Base-by-base conservation (phyloP, 1,140 invertebrate species). In the Drosophila malerkotliana region DNA sequence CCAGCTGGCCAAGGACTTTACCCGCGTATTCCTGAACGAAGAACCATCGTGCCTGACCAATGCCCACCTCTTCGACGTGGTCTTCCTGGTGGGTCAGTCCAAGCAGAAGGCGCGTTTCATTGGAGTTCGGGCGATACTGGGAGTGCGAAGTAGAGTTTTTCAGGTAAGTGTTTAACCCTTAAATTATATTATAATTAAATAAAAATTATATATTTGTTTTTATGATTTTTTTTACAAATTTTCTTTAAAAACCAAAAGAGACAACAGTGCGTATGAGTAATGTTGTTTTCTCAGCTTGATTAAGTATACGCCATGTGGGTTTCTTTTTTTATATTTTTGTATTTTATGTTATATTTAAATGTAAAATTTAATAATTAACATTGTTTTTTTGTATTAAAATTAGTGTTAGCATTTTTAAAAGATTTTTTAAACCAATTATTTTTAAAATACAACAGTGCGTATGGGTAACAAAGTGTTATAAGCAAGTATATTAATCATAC, bases 1-100 rank as follows among this genome's bases (percentile, higher is more conserved):
- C 91, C 96, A 97, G 91, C 92, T 98, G 51, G 97, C 97, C 1
- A 98, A 97, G 92, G 97, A 98, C 92, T 98, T 98, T 90, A 97
- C 96, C 0, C 93, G 94, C 89, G 96, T 96, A 68, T 98, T 98
- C 92, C 93, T 97, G n/a, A 97, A 97, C 90, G 94, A 93, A 74
- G 94, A 96, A 79, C 93, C 94, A 55, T 97, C 96, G 74, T 92
- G 93, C 52, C 93, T 94, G 39, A 92, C 94, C 66, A 97, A 96
- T 79, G 94, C 95, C 15, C 95, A 95, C 91, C 93, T 98, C 1
- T 98, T 98, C 91, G 97, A 98, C 89, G 96, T 98, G 0, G 95
- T 96, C 4, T 98, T 98, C 92, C 92, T 98, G 61, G 97, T 98
- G 21, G 97, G 97, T 2, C 96, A 97, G 79, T 91, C 90, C 44